These are phyloP conservation scores for Nudaria mundana DNA, from an alignment of 2,888 invertebrate genomes.

Conservation along the genomic window DNA sequence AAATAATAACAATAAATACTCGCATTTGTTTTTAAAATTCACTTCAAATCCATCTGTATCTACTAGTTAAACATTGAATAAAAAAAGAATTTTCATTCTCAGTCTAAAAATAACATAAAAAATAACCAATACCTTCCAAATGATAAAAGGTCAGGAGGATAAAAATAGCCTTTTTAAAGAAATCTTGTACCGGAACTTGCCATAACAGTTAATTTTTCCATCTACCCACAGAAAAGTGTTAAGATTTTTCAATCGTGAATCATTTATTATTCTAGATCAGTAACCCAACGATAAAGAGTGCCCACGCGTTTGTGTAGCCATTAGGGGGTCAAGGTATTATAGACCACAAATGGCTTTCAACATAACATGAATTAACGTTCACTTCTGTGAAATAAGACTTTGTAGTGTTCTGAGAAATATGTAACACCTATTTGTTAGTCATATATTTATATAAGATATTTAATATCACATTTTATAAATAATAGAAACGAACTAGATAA, in stretches of 20 bases:
- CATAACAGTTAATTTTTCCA: constrained; percentile 2
- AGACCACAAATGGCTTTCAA: constrained; percentile 3
- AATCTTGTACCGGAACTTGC: neutral
- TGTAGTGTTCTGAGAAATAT: constrained; percentile 3
- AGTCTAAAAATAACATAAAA: too few relatives aligned
- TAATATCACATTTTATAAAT: too few relatives aligned
- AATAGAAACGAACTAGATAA: too few relatives aligned
- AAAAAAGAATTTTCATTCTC: too few relatives aligned
- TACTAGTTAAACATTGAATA: too few relatives aligned
- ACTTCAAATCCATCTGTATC: too few relatives aligned
- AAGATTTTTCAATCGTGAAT: constrained; percentile 24
- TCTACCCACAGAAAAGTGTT: constrained; percentile 16
- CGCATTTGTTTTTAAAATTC: too few relatives aligned
- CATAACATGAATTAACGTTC: neutral
- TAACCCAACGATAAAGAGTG: constrained; percentile 22
- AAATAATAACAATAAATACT: too few relatives aligned
- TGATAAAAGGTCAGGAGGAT: neutral
- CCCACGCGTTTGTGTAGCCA: constrained; percentile 25
- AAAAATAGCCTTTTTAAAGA: neutral
- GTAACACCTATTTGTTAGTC: constrained; percentile 1
- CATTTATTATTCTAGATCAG: constrained; percentile 23
- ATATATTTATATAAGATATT: too few relatives aligned
- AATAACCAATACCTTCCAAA: too few relatives aligned
- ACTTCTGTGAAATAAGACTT: neutral
- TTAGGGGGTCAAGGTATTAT: constrained; percentile 10